These are phyloP conservation scores for Leucoma salicis DNA, from an alignment of 2,888 invertebrate species.

Conservation along the genomic window DNA sequence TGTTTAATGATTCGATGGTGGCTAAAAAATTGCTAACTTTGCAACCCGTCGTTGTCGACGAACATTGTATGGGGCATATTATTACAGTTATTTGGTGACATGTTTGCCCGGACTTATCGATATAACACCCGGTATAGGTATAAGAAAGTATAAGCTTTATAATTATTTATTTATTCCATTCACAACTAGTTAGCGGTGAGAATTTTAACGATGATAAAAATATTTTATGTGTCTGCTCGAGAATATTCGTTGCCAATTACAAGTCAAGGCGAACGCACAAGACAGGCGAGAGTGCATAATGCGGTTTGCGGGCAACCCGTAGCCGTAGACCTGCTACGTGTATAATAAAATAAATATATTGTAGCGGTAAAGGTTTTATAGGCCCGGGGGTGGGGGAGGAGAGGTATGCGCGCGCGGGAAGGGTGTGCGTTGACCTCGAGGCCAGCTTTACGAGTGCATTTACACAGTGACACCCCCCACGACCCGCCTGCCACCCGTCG, in stretches of 20 bases:
- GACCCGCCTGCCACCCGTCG: conserved; percentile 29
- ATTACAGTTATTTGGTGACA: too few relatives aligned
- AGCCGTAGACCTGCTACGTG: conserved; percentile 33
- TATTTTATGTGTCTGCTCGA: neutral
- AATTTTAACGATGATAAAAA: neutral
- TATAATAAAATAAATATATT: conserved; percentile 59
- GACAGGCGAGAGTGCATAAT: conserved; percentile 29
- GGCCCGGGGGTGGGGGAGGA: conserved; percentile 43
- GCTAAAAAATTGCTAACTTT: too few relatives aligned
- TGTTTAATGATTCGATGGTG: too few relatives aligned
- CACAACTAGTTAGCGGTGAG: conserved; percentile 1
- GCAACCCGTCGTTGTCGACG: too few relatives aligned
- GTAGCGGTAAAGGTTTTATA: conserved; percentile 68
- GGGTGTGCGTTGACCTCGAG: conserved; percentile 70
- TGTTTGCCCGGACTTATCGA: too few relatives aligned
- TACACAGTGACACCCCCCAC: conserved; percentile 75
- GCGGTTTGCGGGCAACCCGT: conserved; percentile 29
- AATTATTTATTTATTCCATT: conserved; percentile 14
- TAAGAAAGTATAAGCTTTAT: too few relatives aligned
- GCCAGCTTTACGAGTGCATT: conserved; percentile 77
- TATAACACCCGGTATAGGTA: too few relatives aligned
- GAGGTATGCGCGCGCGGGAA: conserved; percentile 38
- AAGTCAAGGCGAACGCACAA: conserved; percentile 17
- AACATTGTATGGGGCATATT: too few relatives aligned
- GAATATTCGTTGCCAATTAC: conserved; percentile 16